Evolutionary conservation across 2,888 invertebrate genomes (phyloP), one percentile per base, ranked within the genome.

Genomic region (Apeira syringaria): DNA sequence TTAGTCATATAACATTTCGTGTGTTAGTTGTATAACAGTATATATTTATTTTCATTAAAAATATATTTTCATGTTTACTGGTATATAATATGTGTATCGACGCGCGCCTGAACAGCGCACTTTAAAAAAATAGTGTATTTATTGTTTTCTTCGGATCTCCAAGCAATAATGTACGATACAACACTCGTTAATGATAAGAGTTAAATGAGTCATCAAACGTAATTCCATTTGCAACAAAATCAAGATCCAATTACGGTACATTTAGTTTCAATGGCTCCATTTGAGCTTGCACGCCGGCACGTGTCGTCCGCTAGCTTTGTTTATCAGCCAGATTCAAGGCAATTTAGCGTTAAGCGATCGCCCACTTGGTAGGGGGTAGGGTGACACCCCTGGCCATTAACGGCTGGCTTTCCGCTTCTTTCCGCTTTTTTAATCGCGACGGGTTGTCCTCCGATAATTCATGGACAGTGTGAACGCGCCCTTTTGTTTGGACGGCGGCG

Each of bases 211-310:
- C 62, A 66, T 68, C 68, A 59, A 63, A 59, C 39, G 41, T 53
- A 53, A 66, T 66, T 59, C 47, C 57, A 53, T 53, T 52, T 50
- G 53, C 56, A 64, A 69, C 68, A 74, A 80, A 80, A 81, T 84
- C 75, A 80, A 81, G 78, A 81, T 80, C 71, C 75, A 77, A 84
- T 80, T 77, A 82, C 83, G 78, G 80, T 80, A 81, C 86, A 86
- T 87, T 88, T 78, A 74, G 59, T 74, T 68, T 67, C 64, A 81
- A 84, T 78, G 54, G 72, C 54, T 53, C 62, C 68, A 68, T 71
- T 74, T 66, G 66, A 70, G 68, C 69, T 61, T 54, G 58, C 44
- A 33, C 56, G 45, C 43, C 48, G 77, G 61, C 86, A 69, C 85
- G 85, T 84, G 86, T 57, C 83, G 53, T 54, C 64, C 56, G 59